phyloP scores from a whole-genome alignment of 1,140 invertebrate species.

The Macrosteles quadrilineatus region DNA sequence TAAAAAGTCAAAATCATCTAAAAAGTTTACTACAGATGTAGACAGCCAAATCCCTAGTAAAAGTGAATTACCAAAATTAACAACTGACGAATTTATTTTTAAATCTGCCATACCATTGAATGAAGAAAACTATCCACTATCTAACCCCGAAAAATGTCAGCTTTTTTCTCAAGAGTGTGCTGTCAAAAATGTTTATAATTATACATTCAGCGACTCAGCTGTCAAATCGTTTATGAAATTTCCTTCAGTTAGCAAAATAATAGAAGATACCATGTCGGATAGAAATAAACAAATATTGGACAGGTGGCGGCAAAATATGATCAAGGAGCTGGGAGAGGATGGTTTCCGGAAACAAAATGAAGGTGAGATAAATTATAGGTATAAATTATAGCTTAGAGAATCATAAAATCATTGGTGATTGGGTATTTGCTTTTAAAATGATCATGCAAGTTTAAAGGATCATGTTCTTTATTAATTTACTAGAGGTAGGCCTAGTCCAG shows the following conservation, averaged over 20 bases:
- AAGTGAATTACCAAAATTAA: neutral
- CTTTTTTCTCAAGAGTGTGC: neutral
- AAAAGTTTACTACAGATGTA: too few relatives aligned
- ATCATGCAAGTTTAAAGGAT: too few relatives aligned
- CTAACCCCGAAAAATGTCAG: neutral
- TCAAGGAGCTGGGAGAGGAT: conserved; percentile 17
- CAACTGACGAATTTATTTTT: conserved; percentile 4
- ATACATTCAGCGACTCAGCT: neutral
- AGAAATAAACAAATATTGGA: neutral
- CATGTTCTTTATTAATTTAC: too few relatives aligned
- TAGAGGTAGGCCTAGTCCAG: too few relatives aligned
- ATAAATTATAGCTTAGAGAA: too few relatives aligned
- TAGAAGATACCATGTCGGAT: conserved; percentile 9
- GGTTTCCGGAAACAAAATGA: conserved; percentile 1
- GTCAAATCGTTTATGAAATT: neutral
- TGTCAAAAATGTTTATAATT: neutral
- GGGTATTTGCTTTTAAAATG: too few relatives aligned
- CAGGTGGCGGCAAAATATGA: conserved; percentile 25
- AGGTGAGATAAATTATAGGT: neutral
- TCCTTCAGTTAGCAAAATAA: conserved; percentile 26
- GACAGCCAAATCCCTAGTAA: too few relatives aligned
- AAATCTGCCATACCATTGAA: neutral
- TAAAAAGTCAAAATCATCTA: too few relatives aligned
- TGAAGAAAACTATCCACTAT: neutral
- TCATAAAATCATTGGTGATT: too few relatives aligned